Percentiles rank a stretch among this genome's conserved stretches.
These are phyloP conservation scores for Epinephelus malabaricus DNA, from an alignment of 2,797 vertebrate species.

Conservation along the genomic window DNA sequence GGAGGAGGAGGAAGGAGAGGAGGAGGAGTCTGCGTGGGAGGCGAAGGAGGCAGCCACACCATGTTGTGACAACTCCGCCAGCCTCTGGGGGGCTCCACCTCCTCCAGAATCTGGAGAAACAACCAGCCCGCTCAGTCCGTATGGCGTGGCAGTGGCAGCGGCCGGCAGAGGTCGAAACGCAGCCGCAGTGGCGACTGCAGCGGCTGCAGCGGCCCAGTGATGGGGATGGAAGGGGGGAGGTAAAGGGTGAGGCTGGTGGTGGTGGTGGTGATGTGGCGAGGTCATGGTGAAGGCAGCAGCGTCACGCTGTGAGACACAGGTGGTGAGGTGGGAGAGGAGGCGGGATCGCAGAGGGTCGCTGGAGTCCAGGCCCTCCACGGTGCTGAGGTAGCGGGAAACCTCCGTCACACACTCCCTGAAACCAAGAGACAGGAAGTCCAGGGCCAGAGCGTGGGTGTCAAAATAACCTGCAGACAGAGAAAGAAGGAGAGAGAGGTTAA, in stretches of 20 bases:
- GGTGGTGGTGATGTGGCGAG: slow-evolving; percentile 64
- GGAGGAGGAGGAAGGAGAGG: slow-evolving; percentile 27
- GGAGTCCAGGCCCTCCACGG: slow-evolving; percentile 92
- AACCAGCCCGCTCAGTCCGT: slow-evolving; percentile 86
- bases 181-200: slow-evolving; percentile 9
- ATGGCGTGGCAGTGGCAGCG: slow-evolving; percentile 64
- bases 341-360: slow-evolving; percentile 89
- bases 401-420: slow-evolving; percentile 95
- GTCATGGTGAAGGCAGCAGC: slow-evolving; percentile 83
- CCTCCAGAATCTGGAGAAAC: slow-evolving; percentile 67
- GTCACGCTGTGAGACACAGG: slow-evolving; percentile 91
- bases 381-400: slow-evolving; percentile 92
- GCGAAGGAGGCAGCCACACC: slow-evolving; percentile 67
- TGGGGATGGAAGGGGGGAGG: slow-evolving; percentile 84
- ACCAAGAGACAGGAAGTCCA: slow-evolving; percentile 98
- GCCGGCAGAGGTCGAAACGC: slow-evolving; percentile 87
- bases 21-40: slow-evolving; percentile 83
- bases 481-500: slow-evolving; percentile 69
- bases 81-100: slow-evolving; percentile 57
- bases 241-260: slow-evolving; percentile 87
- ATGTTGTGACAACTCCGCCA: slow-evolving; percentile 82
- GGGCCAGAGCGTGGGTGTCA: slow-evolving; percentile 92
- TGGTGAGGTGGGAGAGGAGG: slow-evolving; percentile 93
- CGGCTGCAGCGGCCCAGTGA: slow-evolving; percentile 86
- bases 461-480: slow-evolving; percentile 86